Conservation (phyloP, 2,888 invertebrate species). For the Dendrolimus pini region DNA sequence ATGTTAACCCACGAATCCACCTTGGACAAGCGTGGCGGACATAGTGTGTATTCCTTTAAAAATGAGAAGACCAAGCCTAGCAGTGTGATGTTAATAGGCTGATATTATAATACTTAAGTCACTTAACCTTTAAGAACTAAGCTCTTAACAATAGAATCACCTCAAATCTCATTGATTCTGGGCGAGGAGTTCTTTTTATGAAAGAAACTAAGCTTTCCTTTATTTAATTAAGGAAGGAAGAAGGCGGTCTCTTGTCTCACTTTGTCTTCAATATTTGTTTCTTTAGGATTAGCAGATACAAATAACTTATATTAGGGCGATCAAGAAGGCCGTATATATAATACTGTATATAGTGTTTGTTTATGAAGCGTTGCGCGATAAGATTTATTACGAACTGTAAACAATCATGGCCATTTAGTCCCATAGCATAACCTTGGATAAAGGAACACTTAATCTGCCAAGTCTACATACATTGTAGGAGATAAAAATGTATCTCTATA, state of each 20-base stretch:
- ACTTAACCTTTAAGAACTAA: no score
- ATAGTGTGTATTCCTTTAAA: no score
- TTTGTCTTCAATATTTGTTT: no score
- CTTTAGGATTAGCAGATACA: constrained; percentile 10
- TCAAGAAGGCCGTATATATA: constrained; percentile 34
- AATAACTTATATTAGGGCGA: constrained; percentile 36
- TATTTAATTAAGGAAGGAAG: constrained; percentile 8
- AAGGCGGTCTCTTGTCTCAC: no score
- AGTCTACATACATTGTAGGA: constrained; percentile 13
- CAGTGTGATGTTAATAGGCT: no score
- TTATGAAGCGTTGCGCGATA: constrained; percentile 29
- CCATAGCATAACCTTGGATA: constrained; percentile 31
- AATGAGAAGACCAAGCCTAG: no score
- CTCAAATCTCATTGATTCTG: no score
- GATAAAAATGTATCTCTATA: constrained; percentile 13
- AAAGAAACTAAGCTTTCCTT: constrained; percentile 4
- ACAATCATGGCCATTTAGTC: constrained; percentile 33
- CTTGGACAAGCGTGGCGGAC: no score
- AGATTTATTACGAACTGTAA: constrained; percentile 40
- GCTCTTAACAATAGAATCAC: no score
- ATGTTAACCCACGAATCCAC: no score
- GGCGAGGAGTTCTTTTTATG: no score
- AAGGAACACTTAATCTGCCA: constrained; percentile 23
- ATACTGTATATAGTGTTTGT: constrained; percentile 17
- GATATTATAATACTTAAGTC: no score